Base-by-base conservation (phyloP, 2,797 vertebrate genomes). In the Discoglossus pictus region DNA sequence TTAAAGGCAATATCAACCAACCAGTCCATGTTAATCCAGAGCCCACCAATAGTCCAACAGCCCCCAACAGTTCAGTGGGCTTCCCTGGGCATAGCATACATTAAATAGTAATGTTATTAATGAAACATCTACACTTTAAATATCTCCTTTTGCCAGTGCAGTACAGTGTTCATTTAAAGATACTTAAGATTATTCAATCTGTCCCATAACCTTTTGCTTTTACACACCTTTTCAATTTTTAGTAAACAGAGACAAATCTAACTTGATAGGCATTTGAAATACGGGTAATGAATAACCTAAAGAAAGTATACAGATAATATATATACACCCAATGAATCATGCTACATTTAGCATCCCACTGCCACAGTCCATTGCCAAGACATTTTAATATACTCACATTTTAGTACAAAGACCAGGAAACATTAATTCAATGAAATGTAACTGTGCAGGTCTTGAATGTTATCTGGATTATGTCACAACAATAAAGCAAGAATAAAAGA, bases 391-490 rank as follows among this genome's bases (percentile, higher is more conserved):
- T 62, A 16, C 59, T 31, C 51, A 62, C 59, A 70, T 70, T 68
- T 70, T 51, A 70, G 50, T 55, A 46, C 51, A 47, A 55, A 55
- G 67, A 55, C 34, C 67, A 70, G 51, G 48, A 70, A 70, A 63
- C 67, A 70, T 70, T 62, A 70, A 70, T 70, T 70, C 59, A 70
- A 9, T 70, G 59, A 70, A 63, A 36, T 70, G 67, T 70, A 70
- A 70, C 67, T 62, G 59, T 62, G 67, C 67, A 70, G 42, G 62
- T 70, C 59, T 42, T 70, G 59, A 70, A 62, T 70, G 67, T 63
- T 70, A 70, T 70, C 67, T 70, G 59, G 51, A 70, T 68, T 70
- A 69, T 70, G 67, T 70, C 67, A 70, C 67, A 62, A 70, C 59
- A 62, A 70, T 70, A 70, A 70, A 69, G 53, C 59, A 38, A 55